A percentile compares a stretch with the other conserved stretches of the same genome.
These are phyloP conservation scores for Indri indri DNA, from an alignment of 2,113 vertebrate species.

Conservation along the genomic window DNA sequence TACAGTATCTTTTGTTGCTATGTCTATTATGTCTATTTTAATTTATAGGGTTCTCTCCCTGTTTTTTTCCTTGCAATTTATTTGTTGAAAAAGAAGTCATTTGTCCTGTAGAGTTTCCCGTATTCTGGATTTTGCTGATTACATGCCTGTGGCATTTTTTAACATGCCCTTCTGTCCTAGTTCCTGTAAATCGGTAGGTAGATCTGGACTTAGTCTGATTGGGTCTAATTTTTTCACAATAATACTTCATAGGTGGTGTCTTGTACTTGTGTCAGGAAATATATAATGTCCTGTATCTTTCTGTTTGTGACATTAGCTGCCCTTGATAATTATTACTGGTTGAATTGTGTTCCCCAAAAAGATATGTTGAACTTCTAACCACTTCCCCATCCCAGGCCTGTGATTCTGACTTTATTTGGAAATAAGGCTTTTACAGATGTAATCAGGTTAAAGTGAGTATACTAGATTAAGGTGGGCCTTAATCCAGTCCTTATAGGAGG, in stretches of 20 bases:
- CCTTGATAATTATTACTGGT: background rate
- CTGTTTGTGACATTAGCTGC: background rate
- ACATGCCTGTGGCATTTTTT: background rate
- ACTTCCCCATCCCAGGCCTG: background rate
- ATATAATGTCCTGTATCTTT: background rate
- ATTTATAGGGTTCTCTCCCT: background rate
- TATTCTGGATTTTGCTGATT: background rate
- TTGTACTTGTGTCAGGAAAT: background rate
- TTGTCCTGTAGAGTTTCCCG: background rate
- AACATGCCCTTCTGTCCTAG: background rate
- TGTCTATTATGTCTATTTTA: background rate
- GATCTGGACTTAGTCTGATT: background rate
- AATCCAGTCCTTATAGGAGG: background rate
- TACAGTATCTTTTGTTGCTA: background rate
- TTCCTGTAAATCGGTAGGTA: background rate
- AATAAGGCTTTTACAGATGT: background rate
- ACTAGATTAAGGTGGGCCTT: background rate
- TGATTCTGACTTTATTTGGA: background rate
- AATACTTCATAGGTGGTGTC: background rate
- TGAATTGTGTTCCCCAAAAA: background rate
- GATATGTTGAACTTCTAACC: background rate
- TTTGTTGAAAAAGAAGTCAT: background rate
- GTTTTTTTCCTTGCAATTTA: background rate
- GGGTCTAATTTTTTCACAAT: slow-evolving; percentile 1
- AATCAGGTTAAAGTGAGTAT: background rate